These are phyloP conservation scores for Amblyjoppa fuscipennis DNA, from an alignment of 2,888 invertebrate genomes.

Conservation along the genomic window DNA sequence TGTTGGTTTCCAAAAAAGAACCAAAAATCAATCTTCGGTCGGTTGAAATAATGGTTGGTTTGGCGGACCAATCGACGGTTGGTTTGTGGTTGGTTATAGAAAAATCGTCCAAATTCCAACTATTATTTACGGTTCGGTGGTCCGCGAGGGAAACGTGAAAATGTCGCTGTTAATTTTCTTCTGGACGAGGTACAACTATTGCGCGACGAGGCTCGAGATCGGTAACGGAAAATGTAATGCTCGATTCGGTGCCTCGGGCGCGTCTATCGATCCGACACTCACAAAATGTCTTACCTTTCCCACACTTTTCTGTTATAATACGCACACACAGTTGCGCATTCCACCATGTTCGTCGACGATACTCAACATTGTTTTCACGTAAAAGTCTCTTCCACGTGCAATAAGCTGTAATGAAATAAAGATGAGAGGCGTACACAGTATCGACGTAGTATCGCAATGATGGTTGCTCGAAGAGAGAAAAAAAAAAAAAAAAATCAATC, in stretches of 20 bases:
- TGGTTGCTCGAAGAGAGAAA: neutral
- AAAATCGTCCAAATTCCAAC: too few species aligned
- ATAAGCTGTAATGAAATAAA: neutral
- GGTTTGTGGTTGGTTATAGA: too few species aligned
- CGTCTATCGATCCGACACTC: constrained; percentile 35
- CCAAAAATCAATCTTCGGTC: too few species aligned
- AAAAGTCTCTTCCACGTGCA: neutral
- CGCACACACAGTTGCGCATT: neutral
- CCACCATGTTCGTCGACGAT: neutral
- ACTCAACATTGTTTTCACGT: neutral
- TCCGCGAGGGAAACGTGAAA: too few species aligned
- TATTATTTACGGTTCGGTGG: too few species aligned
- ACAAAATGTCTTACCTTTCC: constrained; percentile 69
- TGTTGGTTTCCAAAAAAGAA: too few species aligned
- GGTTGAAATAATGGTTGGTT: too few species aligned
- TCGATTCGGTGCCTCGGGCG: constrained; percentile 37
- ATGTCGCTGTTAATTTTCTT: neutral
- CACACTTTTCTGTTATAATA: constrained; percentile 53
- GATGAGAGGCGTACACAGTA: neutral
- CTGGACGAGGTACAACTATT: constrained; percentile 16
- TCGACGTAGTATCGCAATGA: neutral
- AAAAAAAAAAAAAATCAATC: neutral
- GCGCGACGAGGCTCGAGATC: constrained; percentile 19
- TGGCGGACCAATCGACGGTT: too few species aligned
- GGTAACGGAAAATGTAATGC: constrained; percentile 32